phyloP scores from a whole-genome alignment of 2,797 vertebrate species.

The Orientallactaga sibirica region DNA sequence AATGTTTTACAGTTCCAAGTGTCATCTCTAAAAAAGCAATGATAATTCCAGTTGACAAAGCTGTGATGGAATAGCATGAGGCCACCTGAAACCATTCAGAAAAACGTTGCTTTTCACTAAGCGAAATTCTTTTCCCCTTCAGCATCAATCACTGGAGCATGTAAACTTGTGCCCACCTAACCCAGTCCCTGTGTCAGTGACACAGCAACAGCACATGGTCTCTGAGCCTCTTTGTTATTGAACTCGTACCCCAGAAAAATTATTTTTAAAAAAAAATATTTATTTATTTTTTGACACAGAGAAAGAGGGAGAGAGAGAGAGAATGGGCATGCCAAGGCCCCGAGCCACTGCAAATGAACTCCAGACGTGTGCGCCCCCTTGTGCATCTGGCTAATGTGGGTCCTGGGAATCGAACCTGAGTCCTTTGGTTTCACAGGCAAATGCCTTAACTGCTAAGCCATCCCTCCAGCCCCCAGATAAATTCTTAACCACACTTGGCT shows the following conservation, averaged over 20 bases:
- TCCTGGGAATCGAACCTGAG: no score
- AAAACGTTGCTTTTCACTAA: neutral
- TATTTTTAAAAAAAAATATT: neutral
- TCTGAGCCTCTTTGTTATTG: neutral
- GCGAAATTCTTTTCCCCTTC: neutral
- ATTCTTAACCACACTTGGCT: no score
- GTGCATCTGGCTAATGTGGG: no score
- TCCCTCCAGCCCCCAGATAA: no score
- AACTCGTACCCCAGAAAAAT: neutral
- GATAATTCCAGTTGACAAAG: neutral
- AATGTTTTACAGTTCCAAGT: neutral
- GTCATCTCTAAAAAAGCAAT: neutral
- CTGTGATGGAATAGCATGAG: neutral
- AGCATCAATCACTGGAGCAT: neutral
- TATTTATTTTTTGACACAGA: no score
- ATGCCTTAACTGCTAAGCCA: no score
- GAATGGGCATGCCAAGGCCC: no score
- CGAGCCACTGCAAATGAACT: no score
- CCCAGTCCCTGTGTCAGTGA: neutral
- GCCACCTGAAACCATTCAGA: neutral
- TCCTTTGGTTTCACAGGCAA: no score
- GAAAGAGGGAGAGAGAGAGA: no score
- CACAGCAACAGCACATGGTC: neutral
- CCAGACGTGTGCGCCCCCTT: no score
- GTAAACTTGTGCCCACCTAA: neutral